Evolutionary conservation across 2,797 vertebrate species (phyloP).

Genomic region (Phoebastria nigripes): DNA sequence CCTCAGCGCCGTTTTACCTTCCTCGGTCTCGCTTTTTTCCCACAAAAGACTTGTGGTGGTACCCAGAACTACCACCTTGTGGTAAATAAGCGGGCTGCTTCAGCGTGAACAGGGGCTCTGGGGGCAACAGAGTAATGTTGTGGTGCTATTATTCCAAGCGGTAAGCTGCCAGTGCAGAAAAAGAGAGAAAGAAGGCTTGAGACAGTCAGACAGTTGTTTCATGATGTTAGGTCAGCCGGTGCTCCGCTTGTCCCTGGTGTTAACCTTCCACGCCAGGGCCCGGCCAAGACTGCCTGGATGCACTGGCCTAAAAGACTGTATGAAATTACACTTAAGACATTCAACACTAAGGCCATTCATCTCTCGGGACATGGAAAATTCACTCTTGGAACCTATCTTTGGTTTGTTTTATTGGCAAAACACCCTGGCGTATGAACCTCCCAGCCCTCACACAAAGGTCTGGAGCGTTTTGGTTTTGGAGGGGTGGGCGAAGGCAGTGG

Average conservation of each 20-base stretch:
- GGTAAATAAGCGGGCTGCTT: background rate
- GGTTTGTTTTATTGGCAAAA: background rate
- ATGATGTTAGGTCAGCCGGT: background rate
- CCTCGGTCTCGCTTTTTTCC: background rate
- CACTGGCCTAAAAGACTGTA: background rate
- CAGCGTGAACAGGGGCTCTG: accelerated
- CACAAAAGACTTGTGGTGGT: background rate
- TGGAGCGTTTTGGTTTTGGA: background rate
- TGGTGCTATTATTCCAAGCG: accelerated
- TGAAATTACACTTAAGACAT: background rate
- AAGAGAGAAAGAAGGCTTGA: background rate
- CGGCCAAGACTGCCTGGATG: background rate
- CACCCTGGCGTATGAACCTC: background rate
- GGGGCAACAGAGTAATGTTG: background rate
- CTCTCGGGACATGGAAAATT: background rate
- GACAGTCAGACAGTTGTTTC: background rate
- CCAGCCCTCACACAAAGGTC: background rate
- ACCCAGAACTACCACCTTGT: background rate
- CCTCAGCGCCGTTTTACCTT: background rate
- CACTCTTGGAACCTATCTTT: background rate
- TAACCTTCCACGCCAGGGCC: background rate
- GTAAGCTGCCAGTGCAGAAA: background rate
- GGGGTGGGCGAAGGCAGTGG: background rate
- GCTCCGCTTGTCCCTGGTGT: background rate
- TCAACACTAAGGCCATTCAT: background rate